Conservation (phyloP, 1,140 invertebrate species). For the Microvelia longipes region DNA sequence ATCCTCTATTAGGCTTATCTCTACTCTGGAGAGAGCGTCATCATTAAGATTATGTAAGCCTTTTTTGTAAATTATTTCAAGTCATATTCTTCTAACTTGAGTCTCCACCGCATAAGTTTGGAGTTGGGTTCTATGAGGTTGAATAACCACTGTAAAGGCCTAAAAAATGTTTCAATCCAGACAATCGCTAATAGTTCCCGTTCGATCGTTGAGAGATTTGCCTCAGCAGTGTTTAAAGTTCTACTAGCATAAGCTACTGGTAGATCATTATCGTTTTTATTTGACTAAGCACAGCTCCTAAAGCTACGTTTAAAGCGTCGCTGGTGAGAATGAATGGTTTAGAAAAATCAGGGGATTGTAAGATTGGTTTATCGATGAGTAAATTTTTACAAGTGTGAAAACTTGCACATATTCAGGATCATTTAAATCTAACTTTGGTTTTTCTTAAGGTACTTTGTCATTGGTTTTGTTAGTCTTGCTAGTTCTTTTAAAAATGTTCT, state of each 20-base stretch:
- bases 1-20: no score
- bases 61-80: constrained; percentile 18
- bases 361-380: constrained; percentile 25
- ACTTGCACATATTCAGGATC: constrained; percentile 15
- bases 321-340: constrained; percentile 23
- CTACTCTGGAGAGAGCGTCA: constrained; percentile 4
- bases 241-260: constrained; percentile 25
- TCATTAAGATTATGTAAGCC: constrained; percentile 4
- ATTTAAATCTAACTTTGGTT: constrained; percentile 5
- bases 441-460: constrained; percentile 24
- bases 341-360: constrained; percentile 23
- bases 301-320: constrained; percentile 10
- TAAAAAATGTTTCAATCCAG: constrained; percentile 28
- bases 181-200: constrained; percentile 32
- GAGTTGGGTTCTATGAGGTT: constrained; percentile 26
- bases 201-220: constrained; percentile 24
- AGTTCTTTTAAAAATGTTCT: constrained; percentile 22
- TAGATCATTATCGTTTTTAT: constrained; percentile 15
- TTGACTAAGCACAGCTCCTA: constrained; percentile 23
- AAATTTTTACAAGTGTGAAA: constrained; percentile 29
- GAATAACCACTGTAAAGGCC: constrained; percentile 30
- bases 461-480: constrained; percentile 21
- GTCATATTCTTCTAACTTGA: constrained; percentile 16
- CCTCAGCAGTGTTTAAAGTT: constrained; percentile 21
- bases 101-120: constrained; percentile 16